Evolutionary conservation across 1,140 invertebrate species (phyloP).

Genomic region (Hydropsyche tenuis): DNA sequence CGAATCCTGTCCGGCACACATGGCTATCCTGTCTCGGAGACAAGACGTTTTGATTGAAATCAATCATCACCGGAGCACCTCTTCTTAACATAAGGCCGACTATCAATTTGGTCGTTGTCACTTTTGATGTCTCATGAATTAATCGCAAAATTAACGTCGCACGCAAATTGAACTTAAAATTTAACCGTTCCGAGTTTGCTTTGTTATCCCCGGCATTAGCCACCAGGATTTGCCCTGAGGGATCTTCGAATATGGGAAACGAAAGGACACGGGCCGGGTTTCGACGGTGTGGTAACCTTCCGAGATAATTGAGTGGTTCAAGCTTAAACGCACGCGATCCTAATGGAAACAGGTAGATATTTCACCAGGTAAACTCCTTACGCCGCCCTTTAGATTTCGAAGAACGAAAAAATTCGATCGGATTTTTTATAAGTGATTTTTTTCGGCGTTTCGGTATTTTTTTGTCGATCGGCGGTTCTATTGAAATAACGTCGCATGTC

Average conservation of each 20-base stretch:
- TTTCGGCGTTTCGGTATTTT: neutral
- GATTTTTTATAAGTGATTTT: neutral
- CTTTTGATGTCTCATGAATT: too few relatives aligned
- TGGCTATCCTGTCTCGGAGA: too few relatives aligned
- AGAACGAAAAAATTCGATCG: neutral
- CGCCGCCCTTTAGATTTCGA: neutral
- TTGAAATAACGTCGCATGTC: neutral
- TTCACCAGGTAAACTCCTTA: slow-evolving; percentile 28
- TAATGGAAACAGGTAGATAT: slow-evolving; percentile 37
- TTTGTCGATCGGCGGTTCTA: neutral
- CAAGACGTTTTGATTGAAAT: too few relatives aligned
- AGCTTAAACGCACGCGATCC: slow-evolving; percentile 47
- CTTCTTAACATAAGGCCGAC: too few relatives aligned
- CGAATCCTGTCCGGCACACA: too few relatives aligned
- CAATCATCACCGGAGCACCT: too few relatives aligned
- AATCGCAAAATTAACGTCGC: neutral
- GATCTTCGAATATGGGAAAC: slow-evolving; percentile 18
- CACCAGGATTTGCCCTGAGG: slow-evolving; percentile 4
- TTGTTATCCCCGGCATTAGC: slow-evolving; percentile 1
- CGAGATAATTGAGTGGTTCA: slow-evolving; percentile 50
- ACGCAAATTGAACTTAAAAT: neutral
- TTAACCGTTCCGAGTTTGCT: slow-evolving; percentile 5
- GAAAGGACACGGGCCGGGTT: neutral
- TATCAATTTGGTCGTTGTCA: too few relatives aligned
- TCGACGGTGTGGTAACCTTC: slow-evolving; percentile 19